Evolutionary conservation across 2,797 vertebrate species (phyloP).

Genomic region (Calcarius lapponicus): DNA sequence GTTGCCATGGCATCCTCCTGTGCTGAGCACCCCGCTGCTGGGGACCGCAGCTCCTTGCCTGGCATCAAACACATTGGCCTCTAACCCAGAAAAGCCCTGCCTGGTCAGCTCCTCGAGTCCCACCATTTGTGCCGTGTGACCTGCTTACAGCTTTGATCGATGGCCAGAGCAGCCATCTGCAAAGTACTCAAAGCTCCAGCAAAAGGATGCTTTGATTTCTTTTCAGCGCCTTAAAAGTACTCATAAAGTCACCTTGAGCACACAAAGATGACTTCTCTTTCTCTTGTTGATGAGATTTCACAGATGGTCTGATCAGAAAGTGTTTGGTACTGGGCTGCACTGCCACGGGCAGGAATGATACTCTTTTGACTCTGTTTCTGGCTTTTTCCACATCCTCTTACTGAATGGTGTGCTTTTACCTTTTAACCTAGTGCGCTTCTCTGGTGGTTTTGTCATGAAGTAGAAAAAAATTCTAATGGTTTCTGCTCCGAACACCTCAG

Average conservation of each 20-base stretch:
- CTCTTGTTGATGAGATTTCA: neutral
- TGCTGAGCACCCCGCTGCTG: neutral
- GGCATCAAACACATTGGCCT: neutral
- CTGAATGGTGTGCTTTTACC: neutral
- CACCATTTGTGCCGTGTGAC: neutral
- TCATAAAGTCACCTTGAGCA: conserved; percentile 13
- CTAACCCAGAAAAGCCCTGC: neutral
- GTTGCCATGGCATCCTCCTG: neutral
- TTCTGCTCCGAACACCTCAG: neutral
- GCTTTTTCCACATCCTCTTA: neutral
- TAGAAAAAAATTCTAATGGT: neutral
- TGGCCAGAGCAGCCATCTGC: conserved; percentile 38
- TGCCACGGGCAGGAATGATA: neutral
- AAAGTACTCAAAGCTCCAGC: neutral
- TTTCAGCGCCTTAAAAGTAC: neutral
- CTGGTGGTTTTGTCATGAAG: neutral
- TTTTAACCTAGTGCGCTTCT: neutral
- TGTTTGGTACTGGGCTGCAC: neutral
- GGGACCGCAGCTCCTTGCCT: rapidly evolving
- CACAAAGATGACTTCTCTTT: neutral
- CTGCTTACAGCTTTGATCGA: neutral
- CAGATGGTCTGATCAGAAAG: neutral
- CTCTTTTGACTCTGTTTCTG: neutral
- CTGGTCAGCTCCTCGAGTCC: neutral
- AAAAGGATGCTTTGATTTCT: conserved; percentile 16